Conservation (phyloP, 2,113 vertebrate species). For the Syngnathoides biaculeatus region DNA sequence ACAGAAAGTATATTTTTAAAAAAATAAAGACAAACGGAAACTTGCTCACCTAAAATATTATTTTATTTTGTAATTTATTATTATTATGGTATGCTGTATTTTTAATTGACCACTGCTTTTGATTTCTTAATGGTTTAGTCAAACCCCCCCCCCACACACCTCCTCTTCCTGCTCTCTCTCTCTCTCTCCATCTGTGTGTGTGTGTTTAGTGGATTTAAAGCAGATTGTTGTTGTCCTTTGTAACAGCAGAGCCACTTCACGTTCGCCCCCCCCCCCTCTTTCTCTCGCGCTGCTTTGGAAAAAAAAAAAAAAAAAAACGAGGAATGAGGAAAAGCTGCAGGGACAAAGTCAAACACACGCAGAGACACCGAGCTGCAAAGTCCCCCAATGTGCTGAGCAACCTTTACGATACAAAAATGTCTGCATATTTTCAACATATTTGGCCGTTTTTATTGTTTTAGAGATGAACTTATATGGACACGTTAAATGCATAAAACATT, state of each 20-base stretch:
- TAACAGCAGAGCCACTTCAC: constrained; percentile 61
- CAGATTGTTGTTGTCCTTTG: constrained; percentile 59
- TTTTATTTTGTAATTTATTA: constrained; percentile 12
- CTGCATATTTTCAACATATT: not conserved
- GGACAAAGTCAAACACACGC: constrained; percentile 20
- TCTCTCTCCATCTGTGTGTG: constrained; percentile 22
- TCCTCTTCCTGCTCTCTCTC: not conserved
- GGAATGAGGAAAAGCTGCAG: constrained; percentile 26
- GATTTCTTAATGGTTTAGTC: constrained; percentile 57
- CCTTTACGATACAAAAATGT: not conserved
- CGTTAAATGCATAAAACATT: not conserved
- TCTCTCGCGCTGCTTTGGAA: constrained; percentile 30
- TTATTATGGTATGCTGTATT: constrained; percentile 21
- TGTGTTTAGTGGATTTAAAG: constrained; percentile 32
- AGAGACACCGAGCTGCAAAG: constrained; percentile 11
- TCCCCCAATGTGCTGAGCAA: constrained; percentile 3
- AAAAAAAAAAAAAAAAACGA: not conserved
- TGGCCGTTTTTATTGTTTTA: not conserved
- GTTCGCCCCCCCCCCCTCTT: not conserved
- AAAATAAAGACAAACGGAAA: not conserved
- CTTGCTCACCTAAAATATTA: not conserved
- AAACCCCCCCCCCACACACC: not conserved
- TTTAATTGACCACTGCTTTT: constrained; percentile 49
- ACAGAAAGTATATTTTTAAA: not conserved
- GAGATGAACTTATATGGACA: not conserved